A percentile compares a stretch with the other conserved stretches of the same genome.
Conservation (phyloP, 2,113 vertebrate species). For the Chauna torquata region DNA sequence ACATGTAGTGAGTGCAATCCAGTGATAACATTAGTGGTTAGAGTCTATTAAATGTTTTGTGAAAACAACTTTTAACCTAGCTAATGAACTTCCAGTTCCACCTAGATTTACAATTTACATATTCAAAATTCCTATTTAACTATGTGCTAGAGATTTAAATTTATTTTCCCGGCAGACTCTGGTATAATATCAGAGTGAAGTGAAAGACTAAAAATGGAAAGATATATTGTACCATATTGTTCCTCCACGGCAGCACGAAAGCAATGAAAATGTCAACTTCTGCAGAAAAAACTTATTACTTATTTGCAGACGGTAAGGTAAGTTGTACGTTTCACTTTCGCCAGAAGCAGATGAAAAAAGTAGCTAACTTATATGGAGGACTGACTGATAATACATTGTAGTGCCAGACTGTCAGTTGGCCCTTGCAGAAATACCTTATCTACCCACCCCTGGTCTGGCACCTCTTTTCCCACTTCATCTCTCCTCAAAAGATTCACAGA, state of each 20-base stretch:
- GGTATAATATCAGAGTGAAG: not conserved
- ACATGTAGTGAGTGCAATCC: not conserved
- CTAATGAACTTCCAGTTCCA: not conserved
- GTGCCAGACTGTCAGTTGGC: not conserved
- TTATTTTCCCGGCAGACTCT: not conserved
- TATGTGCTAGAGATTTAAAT: not conserved
- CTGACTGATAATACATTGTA: not conserved
- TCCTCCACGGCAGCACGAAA: not conserved
- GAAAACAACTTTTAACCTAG: not conserved
- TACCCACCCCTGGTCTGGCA: not conserved
- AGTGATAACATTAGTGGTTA: constrained; percentile 19
- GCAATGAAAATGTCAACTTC: not conserved
- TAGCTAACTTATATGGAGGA: not conserved
- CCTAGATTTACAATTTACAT: not conserved
- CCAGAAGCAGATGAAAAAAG: not conserved
- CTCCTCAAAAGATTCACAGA: not conserved
- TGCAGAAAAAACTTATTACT: not conserved
- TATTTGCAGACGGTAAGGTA: not conserved
- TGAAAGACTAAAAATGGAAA: not conserved
- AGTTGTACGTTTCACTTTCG: not conserved
- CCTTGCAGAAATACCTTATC: not conserved
- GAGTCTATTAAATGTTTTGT: not conserved
- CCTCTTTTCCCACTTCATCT: not conserved
- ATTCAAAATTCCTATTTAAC: not conserved
- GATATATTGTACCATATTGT: not conserved